Evolutionary conservation across 2,888 invertebrate genomes (phyloP).

Genomic region (Cryptocephalus moraei): DNA sequence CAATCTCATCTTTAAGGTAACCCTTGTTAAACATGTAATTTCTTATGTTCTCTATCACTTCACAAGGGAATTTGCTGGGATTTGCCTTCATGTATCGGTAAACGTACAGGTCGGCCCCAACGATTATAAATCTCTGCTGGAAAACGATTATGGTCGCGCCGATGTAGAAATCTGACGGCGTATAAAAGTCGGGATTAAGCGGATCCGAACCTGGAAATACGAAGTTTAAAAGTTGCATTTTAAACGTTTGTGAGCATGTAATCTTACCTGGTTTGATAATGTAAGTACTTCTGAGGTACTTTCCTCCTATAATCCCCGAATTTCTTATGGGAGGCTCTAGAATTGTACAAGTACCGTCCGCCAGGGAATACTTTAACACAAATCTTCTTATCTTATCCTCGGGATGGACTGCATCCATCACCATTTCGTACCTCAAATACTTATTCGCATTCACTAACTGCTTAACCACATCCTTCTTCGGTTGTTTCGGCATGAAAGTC

Average conservation of each 20-base stretch:
- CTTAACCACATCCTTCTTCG: slow-evolving; percentile 64
- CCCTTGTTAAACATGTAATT: slow-evolving; percentile 59
- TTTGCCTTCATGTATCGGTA: slow-evolving; percentile 67
- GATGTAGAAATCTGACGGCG: slow-evolving; percentile 69
- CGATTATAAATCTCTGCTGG: slow-evolving; percentile 62
- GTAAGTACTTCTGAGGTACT: slow-evolving; percentile 57
- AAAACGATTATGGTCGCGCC: slow-evolving; percentile 64
- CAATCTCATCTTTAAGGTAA: slow-evolving; percentile 49
- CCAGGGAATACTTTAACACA: slow-evolving; percentile 63
- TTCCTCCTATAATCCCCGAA: slow-evolving; percentile 68
- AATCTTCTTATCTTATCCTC: slow-evolving; percentile 69
- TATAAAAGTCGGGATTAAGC: slow-evolving; percentile 64
- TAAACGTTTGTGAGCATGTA: no score
- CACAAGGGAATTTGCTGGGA: slow-evolving; percentile 58
- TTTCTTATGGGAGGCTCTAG: slow-evolving; percentile 62
- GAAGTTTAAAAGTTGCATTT: no score
- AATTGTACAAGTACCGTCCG: slow-evolving; percentile 65
- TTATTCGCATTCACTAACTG: slow-evolving; percentile 64
- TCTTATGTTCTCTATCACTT: slow-evolving; percentile 55
- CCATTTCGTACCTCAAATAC: slow-evolving; percentile 52
- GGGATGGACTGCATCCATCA: slow-evolving; percentile 67
- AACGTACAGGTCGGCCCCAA: slow-evolving; percentile 49
- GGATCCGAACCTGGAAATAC: slow-evolving; percentile 41
- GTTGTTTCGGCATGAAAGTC: slow-evolving; percentile 59
- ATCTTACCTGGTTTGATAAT: slow-evolving; percentile 52